These are phyloP conservation scores for Allochrocebus solatus DNA, from an alignment of 2,797 vertebrate species.

Conservation along the genomic window DNA sequence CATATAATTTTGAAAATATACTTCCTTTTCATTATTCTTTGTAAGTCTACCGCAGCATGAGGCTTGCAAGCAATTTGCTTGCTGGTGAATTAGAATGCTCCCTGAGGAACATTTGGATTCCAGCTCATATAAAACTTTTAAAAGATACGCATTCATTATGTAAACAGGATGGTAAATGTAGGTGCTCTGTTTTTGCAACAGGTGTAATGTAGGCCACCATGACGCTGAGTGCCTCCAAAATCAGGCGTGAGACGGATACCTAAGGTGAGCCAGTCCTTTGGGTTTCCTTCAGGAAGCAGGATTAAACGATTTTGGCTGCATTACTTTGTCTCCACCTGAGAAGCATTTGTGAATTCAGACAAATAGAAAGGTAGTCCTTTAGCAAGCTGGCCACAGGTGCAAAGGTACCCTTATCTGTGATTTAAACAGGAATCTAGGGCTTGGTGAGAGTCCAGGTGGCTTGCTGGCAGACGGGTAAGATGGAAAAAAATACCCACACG, in stretches of 20 bases:
- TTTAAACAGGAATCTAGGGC: not conserved
- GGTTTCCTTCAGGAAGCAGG: not conserved
- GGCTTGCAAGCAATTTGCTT: slow-evolving; percentile 25
- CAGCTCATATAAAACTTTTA: slow-evolving; percentile 34
- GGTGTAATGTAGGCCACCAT: not conserved
- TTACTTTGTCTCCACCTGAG: not conserved
- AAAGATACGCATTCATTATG: slow-evolving; percentile 43
- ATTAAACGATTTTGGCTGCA: not conserved
- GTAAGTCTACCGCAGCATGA: not conserved
- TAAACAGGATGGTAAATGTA: not conserved
- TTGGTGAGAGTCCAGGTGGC: not conserved
- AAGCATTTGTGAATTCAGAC: slow-evolving; percentile 1
- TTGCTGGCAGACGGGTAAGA: not conserved
- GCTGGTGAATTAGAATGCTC: slow-evolving; percentile 24
- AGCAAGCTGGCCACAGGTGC: not conserved
- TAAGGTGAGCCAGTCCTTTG: not conserved
- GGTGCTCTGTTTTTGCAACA: not conserved
- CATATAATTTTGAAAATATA: not conserved
- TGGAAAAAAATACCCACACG: not conserved
- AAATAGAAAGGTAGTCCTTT: not conserved
- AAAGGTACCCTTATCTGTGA: not conserved
- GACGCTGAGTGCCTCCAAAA: not conserved
- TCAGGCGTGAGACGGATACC: not conserved
- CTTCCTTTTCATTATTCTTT: slow-evolving; percentile 17
- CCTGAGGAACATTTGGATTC: slow-evolving; percentile 27